phyloP scores from a whole-genome alignment of 2,888 invertebrate genomes.

The Drosophila differens region DNA sequence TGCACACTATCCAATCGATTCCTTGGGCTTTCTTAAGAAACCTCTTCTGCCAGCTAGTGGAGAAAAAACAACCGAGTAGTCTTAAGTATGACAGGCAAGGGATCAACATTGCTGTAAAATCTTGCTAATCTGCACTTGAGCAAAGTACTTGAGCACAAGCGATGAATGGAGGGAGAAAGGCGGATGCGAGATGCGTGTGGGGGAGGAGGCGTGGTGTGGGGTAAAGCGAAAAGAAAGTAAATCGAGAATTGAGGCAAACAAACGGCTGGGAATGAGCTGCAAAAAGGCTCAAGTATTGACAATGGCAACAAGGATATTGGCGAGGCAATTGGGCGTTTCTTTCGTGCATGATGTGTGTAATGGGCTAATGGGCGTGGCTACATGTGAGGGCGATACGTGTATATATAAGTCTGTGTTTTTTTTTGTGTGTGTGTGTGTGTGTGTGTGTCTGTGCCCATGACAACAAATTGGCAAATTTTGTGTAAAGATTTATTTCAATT shows the following conservation, averaged over 20 bases:
- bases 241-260: conserved; percentile 66
- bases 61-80: conserved; percentile 21
- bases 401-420: background rate
- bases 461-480: conserved; percentile 79
- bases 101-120: conserved; percentile 62
- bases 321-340: conserved; percentile 49
- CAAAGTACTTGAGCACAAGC: conserved; percentile 49
- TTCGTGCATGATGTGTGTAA: conserved; percentile 55
- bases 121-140: conserved; percentile 76
- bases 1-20: background rate
- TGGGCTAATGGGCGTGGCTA: conserved; percentile 50
- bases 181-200: background rate
- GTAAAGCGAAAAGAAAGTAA: conserved; percentile 31
- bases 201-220: background rate
- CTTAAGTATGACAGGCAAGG: conserved; percentile 27
- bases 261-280: conserved; percentile 73
- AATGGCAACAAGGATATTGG: conserved; percentile 65
- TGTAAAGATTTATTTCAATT: conserved; percentile 79
- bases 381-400: conserved; percentile 4
- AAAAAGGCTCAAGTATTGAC: conserved; percentile 79
- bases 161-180: background rate
- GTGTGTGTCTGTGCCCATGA: conserved; percentile 45
- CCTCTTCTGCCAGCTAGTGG: conserved; percentile 30
- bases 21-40: conserved; percentile 15
- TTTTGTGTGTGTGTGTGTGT: conserved; percentile 1